A percentile compares a stretch with the other conserved stretches of the same genome.
Evolutionary conservation across 2,797 vertebrate species (phyloP).

Genomic region (Alcedo quadribrachys): DNA sequence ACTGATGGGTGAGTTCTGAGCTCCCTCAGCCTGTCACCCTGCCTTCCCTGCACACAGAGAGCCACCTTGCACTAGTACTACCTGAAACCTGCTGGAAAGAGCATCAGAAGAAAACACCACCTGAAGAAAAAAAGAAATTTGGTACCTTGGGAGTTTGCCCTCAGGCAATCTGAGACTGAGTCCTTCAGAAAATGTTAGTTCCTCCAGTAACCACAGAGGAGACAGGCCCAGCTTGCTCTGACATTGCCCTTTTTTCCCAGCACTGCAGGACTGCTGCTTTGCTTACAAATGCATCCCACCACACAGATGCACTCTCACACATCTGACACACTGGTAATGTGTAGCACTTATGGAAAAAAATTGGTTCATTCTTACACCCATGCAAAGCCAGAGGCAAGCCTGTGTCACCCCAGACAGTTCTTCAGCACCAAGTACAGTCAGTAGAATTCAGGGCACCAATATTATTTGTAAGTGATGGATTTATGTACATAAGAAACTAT

Average conservation of each 20-base stretch:
- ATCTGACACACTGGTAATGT: not conserved
- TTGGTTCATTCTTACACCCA: not conserved
- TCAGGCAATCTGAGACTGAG: not conserved
- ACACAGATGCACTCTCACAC: not conserved
- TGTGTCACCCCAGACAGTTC: not conserved
- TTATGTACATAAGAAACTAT: not conserved
- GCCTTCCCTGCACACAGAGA: not conserved
- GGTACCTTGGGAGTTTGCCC: not conserved
- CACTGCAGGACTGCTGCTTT: not conserved
- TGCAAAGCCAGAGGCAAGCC: not conserved
- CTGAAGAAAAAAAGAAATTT: not conserved
- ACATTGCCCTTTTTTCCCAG: not conserved
- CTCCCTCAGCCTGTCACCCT: not conserved
- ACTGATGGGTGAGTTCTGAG: not conserved
- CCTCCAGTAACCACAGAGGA: not conserved
- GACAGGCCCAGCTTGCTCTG: not conserved
- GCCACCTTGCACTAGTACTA: not conserved
- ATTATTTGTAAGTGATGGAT: not conserved
- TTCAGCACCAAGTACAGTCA: not conserved
- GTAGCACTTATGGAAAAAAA: not conserved
- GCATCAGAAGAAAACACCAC: not conserved
- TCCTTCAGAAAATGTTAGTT: not conserved
- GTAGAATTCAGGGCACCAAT: not conserved
- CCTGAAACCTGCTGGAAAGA: not conserved
- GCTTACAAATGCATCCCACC: not conserved